Conservation (phyloP, 2,113 vertebrate genomes). For the Clarias macrocephalus region DNA sequence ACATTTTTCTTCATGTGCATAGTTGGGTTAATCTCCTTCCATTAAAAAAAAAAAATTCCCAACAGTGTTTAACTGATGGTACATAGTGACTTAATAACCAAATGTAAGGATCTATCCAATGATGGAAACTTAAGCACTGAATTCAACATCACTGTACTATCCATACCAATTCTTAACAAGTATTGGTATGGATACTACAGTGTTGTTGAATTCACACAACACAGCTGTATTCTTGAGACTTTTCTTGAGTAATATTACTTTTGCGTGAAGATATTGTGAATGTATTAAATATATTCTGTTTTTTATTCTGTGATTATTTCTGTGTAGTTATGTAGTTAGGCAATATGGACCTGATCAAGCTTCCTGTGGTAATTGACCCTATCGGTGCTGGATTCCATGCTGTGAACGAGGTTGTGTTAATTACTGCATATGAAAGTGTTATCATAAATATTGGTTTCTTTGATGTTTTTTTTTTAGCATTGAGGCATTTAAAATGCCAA, state of each 20-base stretch:
- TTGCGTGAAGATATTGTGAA: no score
- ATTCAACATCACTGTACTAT: no score
- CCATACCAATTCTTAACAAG: not conserved
- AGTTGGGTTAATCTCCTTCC: not conserved
- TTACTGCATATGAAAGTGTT: not conserved
- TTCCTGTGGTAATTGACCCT: not conserved
- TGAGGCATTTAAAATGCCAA: not conserved
- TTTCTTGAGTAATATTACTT: not conserved
- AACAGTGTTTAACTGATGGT: no score
- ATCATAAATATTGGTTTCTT: constrained; percentile 15
- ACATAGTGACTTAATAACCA: no score
- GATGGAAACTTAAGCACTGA: no score
- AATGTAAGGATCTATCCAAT: no score
- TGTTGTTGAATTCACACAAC: not conserved
- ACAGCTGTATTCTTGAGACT: not conserved
- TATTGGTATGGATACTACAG: not conserved
- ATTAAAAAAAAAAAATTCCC: no score
- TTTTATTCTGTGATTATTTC: not conserved
- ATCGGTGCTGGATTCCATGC: not conserved
- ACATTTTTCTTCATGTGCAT: not conserved
- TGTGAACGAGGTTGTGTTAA: not conserved
- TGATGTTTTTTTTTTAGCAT: constrained; percentile 10
- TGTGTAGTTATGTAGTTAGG: not conserved
- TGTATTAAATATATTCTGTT: not conserved
- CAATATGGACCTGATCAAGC: not conserved